Evolutionary conservation across 2,888 invertebrate genomes (phyloP).

Genomic region (Brachyopa scutellaris): DNA sequence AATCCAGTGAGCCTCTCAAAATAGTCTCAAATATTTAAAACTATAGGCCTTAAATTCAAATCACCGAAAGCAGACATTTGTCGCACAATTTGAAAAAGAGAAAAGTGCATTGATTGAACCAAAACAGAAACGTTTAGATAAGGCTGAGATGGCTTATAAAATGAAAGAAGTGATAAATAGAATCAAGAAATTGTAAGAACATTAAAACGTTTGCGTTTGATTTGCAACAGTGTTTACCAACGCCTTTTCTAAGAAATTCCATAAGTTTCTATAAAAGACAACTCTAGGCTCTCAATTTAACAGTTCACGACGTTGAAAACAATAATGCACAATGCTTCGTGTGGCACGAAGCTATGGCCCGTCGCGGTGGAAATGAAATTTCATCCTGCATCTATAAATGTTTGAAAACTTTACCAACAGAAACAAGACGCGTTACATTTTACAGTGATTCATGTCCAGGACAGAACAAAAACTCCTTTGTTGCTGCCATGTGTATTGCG

Average conservation of each 20-base stretch:
- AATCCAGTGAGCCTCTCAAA: conserved; percentile 50
- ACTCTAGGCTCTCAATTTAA: no score
- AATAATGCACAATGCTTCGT: conserved; percentile 26
- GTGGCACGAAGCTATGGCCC: conserved; percentile 32
- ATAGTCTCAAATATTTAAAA: conserved; percentile 54
- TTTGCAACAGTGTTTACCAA: no score
- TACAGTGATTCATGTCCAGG: conserved; percentile 57
- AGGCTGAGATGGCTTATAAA: conserved; percentile 45
- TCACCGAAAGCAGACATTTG: conserved; percentile 15
- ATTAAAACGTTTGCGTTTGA: no score
- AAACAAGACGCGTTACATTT: no score
- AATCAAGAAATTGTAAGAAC: conserved; percentile 11
- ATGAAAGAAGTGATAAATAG: conserved; percentile 48
- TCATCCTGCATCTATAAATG: no score
- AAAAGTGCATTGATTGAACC: neutral
- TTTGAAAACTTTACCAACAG: no score
- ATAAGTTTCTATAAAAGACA: no score
- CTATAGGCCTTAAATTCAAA: conserved; percentile 62
- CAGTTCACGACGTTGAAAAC: no score
- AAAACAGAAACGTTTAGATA: conserved; percentile 10
- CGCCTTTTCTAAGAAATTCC: no score
- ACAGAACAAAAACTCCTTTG: no score
- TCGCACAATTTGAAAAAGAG: neutral
- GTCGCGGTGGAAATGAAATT: conserved; percentile 15
- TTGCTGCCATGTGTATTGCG: no score